These are phyloP conservation scores for Drosophila pachea DNA, from an alignment of 1,140 invertebrate genomes.

Conservation along the genomic window DNA sequence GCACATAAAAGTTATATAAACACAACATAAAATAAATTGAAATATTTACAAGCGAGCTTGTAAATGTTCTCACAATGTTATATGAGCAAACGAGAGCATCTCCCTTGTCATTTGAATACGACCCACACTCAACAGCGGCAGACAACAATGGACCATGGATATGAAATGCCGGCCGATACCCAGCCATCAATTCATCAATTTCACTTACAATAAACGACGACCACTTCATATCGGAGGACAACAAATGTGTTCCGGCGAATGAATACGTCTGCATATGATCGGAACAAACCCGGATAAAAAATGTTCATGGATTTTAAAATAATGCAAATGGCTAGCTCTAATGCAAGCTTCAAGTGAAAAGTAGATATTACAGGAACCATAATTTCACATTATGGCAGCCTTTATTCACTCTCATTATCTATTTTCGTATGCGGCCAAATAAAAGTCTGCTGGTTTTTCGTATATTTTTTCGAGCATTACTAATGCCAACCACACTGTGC, in stretches of 20 bases:
- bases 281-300: background rate
- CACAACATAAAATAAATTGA: slow-evolving; percentile 73
- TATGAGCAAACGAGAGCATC: slow-evolving; percentile 28
- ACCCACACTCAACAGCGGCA: background rate
- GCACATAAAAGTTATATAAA: slow-evolving; percentile 68
- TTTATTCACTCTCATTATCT: too few relatives aligned
- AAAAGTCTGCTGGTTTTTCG: background rate
- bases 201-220: slow-evolving; percentile 42
- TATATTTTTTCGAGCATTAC: background rate
- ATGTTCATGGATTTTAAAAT: background rate
- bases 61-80: slow-evolving; percentile 73
- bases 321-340: background rate
- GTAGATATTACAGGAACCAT: too few relatives aligned
- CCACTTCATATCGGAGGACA: slow-evolving; percentile 2
- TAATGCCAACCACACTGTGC: background rate
- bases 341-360: too few relatives aligned
- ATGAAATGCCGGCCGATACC: slow-evolving; percentile 12
- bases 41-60: slow-evolving; percentile 70
- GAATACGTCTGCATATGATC: background rate
- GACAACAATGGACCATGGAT: slow-evolving; percentile 23
- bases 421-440: too few relatives aligned
- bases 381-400: too few relatives aligned
- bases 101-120: slow-evolving; percentile 61
- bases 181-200: slow-evolving; percentile 57
- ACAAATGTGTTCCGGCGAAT: slow-evolving; percentile 1